These are phyloP conservation scores for Ferdinandea cuprea DNA, from an alignment of 2,888 invertebrate genomes.

Conservation along the genomic window DNA sequence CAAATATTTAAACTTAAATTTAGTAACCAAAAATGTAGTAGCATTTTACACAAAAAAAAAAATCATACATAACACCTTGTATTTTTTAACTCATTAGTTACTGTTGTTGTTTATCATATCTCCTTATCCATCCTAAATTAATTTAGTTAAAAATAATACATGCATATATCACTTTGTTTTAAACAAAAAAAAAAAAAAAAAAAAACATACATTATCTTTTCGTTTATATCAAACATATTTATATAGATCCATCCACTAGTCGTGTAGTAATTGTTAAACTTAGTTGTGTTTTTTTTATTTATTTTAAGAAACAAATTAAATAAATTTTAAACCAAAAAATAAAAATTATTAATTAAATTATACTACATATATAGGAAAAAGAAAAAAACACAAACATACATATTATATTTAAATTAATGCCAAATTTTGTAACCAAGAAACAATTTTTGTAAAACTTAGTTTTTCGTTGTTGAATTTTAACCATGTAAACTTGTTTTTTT, in stretches of 20 bases:
- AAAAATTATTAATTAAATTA: slow-evolving; percentile 30
- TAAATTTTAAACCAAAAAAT: slow-evolving; percentile 10
- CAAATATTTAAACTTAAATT: slow-evolving; percentile 20
- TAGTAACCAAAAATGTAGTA: slow-evolving; percentile 32
- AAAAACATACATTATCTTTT: slow-evolving; percentile 27
- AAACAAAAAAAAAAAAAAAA: slow-evolving; percentile 58
- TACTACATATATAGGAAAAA: slow-evolving; percentile 27
- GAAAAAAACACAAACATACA: slow-evolving; percentile 8
- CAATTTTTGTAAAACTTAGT: slow-evolving; percentile 49
- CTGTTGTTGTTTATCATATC: slow-evolving; percentile 41
- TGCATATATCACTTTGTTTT: slow-evolving; percentile 70
- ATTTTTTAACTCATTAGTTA: slow-evolving; percentile 13
- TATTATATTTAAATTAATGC: slow-evolving; percentile 62
- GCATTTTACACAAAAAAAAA: slow-evolving; percentile 2
- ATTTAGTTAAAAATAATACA: slow-evolving; percentile 38
- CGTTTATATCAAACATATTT: slow-evolving; percentile 46
- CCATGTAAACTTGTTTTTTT: neutral
- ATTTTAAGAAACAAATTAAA: slow-evolving; percentile 21
- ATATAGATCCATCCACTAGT: slow-evolving; percentile 74
- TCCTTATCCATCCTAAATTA: slow-evolving; percentile 58
- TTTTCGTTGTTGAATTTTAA: slow-evolving; percentile 31
- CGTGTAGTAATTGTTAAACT: slow-evolving; percentile 71
- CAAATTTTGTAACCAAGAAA: slow-evolving; percentile 69
- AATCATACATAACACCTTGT: neutral
- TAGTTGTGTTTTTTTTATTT: slow-evolving; percentile 62